Conservation (phyloP, 2,113 vertebrate genomes). For the Podarcis muralis region DNA sequence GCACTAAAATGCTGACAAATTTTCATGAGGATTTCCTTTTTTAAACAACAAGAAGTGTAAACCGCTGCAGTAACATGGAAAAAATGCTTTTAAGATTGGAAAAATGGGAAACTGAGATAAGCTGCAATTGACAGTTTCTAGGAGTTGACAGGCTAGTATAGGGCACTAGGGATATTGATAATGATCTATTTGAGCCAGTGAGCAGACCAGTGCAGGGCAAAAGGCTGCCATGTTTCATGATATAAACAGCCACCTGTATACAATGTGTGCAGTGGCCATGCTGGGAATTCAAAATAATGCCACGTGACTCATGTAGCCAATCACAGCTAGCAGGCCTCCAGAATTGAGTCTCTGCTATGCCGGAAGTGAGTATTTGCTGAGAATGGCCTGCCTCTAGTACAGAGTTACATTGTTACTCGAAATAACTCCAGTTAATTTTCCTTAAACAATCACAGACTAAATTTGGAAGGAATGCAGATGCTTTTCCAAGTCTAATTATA, state of each 20-base stretch:
- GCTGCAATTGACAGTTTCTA: too few relatives aligned
- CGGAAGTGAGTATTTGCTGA: background rate
- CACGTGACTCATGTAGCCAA: background rate
- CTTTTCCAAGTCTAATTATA: conserved; percentile 39
- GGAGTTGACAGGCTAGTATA: background rate
- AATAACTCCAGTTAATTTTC: background rate
- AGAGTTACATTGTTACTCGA: background rate
- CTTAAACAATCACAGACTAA: conserved; percentile 22
- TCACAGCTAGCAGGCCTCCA: background rate
- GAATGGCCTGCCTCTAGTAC: background rate
- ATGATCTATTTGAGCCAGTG: background rate
- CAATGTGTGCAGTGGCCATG: background rate
- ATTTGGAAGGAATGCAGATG: conserved; percentile 27
- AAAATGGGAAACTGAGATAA: too few relatives aligned
- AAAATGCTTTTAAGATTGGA: too few relatives aligned
- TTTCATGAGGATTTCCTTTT: too few relatives aligned
- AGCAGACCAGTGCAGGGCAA: background rate
- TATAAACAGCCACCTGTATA: background rate
- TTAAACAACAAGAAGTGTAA: too few relatives aligned
- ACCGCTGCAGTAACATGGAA: too few relatives aligned
- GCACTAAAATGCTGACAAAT: too few relatives aligned
- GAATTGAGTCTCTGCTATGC: background rate
- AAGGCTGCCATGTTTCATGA: background rate
- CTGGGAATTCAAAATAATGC: background rate
- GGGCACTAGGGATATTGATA: background rate